A percentile compares a stretch with the other conserved stretches of the same genome.
Evolutionary conservation across 2,797 vertebrate species (phyloP).

Genomic region (Poliocrania exsul): DNA sequence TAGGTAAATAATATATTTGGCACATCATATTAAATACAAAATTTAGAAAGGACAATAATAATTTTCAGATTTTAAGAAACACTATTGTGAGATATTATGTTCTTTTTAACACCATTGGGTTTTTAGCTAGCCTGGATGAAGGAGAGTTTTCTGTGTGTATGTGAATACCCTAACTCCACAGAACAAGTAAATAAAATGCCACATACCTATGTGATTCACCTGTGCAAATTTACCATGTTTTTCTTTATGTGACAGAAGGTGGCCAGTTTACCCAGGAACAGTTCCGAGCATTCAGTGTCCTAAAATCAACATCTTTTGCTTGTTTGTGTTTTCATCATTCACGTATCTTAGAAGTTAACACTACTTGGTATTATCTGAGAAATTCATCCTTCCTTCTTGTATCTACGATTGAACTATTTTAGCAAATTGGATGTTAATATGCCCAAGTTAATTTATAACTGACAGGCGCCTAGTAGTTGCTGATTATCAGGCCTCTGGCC

Average conservation of each 20-base stretch:
- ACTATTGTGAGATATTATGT: neutral
- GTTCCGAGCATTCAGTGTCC: neutral
- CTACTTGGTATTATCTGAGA: neutral
- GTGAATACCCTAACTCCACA: neutral
- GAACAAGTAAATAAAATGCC: neutral
- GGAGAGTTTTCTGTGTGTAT: neutral
- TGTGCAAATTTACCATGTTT: neutral
- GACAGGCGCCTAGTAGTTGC: neutral
- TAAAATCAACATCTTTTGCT: neutral
- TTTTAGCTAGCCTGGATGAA: neutral
- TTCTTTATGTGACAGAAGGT: neutral
- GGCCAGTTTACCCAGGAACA: neutral
- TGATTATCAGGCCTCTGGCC: neutral
- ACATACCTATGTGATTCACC: neutral
- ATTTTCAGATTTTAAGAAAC: neutral
- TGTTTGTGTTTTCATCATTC: neutral
- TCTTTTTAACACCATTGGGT: neutral
- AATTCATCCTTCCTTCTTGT: neutral
- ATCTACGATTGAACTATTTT: neutral
- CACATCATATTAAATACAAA: neutral
- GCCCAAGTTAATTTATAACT: neutral
- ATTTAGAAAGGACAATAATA: neutral
- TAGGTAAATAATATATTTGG: conserved; percentile 82
- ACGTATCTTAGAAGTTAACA: neutral
- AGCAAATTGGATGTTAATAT: accelerated